Conservation (phyloP, 2,888 invertebrate genomes). For the Caenorhabditis sinica region DNA sequence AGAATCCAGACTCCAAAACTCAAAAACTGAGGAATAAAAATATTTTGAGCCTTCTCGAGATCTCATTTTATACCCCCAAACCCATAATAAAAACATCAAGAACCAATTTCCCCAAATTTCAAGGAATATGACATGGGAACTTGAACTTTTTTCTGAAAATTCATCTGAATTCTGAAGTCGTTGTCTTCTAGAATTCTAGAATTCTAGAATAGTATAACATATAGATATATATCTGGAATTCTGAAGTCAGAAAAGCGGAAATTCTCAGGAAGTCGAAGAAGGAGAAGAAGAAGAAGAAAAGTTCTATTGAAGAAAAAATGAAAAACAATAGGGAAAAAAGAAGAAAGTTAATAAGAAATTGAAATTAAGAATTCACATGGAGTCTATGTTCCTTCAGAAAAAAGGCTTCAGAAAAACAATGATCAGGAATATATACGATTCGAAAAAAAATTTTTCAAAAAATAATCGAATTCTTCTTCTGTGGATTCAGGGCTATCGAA, state of each 20-base stretch:
- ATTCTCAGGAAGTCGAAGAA: neutral
- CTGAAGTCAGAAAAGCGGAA: constrained; percentile 25
- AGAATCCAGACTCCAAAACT: too few species aligned
- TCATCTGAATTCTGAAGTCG: neutral
- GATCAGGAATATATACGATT: too few species aligned
- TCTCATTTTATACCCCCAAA: constrained; percentile 1
- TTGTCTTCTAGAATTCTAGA: too few species aligned
- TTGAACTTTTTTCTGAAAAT: constrained; percentile 14
- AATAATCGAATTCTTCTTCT: too few species aligned
- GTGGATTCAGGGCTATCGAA: too few species aligned
- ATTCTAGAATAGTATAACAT: too few species aligned
- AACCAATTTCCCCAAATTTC: neutral
- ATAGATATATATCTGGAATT: constrained; percentile 19
- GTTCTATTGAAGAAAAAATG: neutral
- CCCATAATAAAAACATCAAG: constrained; percentile 9
- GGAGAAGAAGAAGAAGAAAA: too few species aligned
- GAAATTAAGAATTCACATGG: constrained; percentile 27
- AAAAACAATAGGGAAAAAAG: neutral
- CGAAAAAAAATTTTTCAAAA: too few species aligned
- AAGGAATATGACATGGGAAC: neutral
- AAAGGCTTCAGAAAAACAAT: too few species aligned
- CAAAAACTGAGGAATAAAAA: neutral
- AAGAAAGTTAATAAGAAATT: constrained; percentile 33
- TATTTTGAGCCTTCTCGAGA: neutral
- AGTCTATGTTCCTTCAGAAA: neutral